Conservation (phyloP, 2,888 invertebrate species). For the Allygus modestus region DNA sequence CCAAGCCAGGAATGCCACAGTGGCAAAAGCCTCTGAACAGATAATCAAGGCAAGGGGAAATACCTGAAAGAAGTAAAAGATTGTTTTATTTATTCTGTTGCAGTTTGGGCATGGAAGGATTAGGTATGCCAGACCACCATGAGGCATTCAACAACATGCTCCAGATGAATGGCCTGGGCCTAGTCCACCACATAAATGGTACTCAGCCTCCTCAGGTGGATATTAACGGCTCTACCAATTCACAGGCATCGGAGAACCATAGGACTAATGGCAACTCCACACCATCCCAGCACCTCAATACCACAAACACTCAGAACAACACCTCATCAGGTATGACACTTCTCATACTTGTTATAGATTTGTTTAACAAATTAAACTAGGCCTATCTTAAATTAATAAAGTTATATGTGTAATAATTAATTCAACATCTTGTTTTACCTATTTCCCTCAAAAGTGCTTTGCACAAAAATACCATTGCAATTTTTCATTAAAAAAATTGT, state of each 20-base stretch:
- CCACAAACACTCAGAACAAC: slow-evolving; percentile 43
- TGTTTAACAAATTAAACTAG: no score
- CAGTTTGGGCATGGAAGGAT: slow-evolving; percentile 71
- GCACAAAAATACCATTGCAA: no score
- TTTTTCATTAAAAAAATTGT: no score
- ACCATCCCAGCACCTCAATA: slow-evolving; percentile 66
- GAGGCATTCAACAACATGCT: slow-evolving; percentile 71
- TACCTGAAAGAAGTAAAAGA: slow-evolving; percentile 59
- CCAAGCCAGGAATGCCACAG: not conserved
- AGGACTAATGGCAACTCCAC: slow-evolving; percentile 72
- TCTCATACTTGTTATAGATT: not conserved
- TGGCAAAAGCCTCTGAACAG: not conserved
- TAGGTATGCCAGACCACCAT: slow-evolving; percentile 70
- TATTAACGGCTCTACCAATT: slow-evolving; percentile 72
- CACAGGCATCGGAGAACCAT: slow-evolving; percentile 44
- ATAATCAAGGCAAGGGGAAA: slow-evolving; percentile 53
- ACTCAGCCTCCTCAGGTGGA: slow-evolving; percentile 72
- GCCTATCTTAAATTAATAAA: no score
- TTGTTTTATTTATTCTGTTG: slow-evolving; percentile 64
- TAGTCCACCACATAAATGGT: slow-evolving; percentile 66
- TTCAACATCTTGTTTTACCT: no score
- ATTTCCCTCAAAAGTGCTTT: no score
- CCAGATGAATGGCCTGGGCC: slow-evolving; percentile 69
- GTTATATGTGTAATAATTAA: no score
- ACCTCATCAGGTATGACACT: slow-evolving; percentile 33